Base-by-base conservation (phyloP, 2,797 vertebrate species). In the Lepus oiostolus region DNA sequence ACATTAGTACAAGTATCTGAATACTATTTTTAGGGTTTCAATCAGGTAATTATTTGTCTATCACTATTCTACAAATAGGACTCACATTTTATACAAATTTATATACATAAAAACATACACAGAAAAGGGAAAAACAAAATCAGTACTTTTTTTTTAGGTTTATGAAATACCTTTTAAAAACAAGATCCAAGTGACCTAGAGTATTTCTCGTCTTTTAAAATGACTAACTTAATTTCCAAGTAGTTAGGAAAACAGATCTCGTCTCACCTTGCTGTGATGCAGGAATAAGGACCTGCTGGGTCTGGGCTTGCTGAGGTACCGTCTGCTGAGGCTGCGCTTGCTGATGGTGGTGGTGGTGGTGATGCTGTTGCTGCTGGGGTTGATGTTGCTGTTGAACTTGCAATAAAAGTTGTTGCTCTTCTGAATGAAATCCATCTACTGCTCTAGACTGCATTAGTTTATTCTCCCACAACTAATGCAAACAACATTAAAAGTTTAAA, bases 391-490 rank as follows among this genome's bases (percentile, higher is more conserved):
- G 98, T 26, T 99, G 98, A 85, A 98, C 98, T 95, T 99, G 99
- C 98, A 99, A 98, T 94, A 99, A 98, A 98, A 99, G 99, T 80
- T 99, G 99, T 98, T 99, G 99, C 96, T 99, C 99, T 97, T 99
- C 99, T 0, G 99, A 99, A 96, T 99, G 99, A 98, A 99, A 99
- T 94, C 99, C 99, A 97, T 99, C 99, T 97, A 99, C 99, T 38
- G 99, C 99, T 97, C 99, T 99, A 12, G 99, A 99, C 98, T 99
- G 99, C 99, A 99, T 98, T 97, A 99, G 98, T 94, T 99, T 99
- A 98, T 98, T 99, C 98, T 99, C 99, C 99, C 99, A 99, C 68
- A 99, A 98, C 99, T 99, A 96, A 71, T 65, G 96, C 91, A 96
- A 95, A 97, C 92, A 97, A 97, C 93, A 83, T 75, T 95, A 95